Conservation (phyloP, 2,113 vertebrate genomes). For the Erythrocercus mccallii region DNA sequence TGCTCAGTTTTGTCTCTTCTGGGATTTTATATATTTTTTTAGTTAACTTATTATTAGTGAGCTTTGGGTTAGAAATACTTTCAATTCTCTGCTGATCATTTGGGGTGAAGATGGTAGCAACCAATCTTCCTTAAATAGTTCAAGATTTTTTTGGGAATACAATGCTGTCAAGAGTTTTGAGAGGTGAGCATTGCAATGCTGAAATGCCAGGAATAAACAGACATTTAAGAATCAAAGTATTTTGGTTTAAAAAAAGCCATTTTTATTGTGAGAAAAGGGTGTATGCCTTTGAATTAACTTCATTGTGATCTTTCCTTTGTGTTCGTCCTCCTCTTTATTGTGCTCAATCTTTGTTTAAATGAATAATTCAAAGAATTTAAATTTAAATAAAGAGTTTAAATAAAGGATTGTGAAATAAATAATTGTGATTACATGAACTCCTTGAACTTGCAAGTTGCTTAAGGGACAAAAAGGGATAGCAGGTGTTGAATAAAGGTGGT, state of each 20-base stretch:
- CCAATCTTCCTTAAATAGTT: not conserved
- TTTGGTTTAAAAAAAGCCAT: not conserved
- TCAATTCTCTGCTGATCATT: not conserved
- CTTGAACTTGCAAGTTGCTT: not conserved
- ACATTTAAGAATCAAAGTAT: not conserved
- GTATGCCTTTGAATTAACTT: not conserved
- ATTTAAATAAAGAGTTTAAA: not conserved
- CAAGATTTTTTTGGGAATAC: not conserved
- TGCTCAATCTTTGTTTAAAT: not conserved
- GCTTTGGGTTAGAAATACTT: not conserved
- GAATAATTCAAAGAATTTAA: not conserved
- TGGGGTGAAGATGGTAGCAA: not conserved
- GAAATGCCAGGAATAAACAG: not conserved
- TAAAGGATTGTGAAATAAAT: not conserved
- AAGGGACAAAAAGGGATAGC: not conserved
- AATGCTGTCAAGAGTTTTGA: not conserved
- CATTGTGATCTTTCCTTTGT: not conserved
- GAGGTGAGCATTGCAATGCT: not conserved
- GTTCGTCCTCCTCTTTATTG: not conserved
- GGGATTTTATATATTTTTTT: not conserved
- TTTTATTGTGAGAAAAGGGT: not conserved
- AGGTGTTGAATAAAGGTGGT: not conserved
- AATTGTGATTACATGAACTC: not conserved
- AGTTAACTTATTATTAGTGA: not conserved
- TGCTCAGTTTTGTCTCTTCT: not conserved